Evolutionary conservation across 2,888 invertebrate genomes (phyloP).

Genomic region (Microdon myrmicae): DNA sequence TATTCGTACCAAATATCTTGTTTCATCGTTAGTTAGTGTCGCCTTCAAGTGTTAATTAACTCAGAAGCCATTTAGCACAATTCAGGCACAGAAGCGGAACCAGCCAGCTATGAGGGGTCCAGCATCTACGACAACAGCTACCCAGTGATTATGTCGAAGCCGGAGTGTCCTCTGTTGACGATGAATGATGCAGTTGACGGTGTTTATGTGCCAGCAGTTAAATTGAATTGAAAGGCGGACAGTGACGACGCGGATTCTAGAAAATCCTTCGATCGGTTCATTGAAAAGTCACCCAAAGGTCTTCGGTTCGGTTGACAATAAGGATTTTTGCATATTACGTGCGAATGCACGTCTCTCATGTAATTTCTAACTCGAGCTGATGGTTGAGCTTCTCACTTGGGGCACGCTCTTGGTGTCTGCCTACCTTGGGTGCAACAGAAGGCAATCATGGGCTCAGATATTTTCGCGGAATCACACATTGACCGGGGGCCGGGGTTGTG

Average conservation of each 20-base stretch:
- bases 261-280: conserved; percentile 51
- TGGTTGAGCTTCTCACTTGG: too few species aligned
- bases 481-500: not conserved
- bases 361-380: conserved; percentile 45
- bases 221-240: conserved; percentile 44
- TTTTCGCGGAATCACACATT: conserved; percentile 44
- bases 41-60: conserved; percentile 49
- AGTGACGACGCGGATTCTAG: conserved; percentile 31
- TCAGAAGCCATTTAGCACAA: conserved; percentile 16
- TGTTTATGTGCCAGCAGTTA: conserved; percentile 46
- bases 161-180: too few species aligned
- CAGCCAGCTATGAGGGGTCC: too few species aligned
- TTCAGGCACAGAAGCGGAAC: not conserved
- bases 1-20: conserved; percentile 41
- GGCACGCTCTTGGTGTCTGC: not conserved
- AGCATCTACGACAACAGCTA: conserved; percentile 1
- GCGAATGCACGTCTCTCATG: conserved; percentile 33
- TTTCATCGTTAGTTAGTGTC: conserved; percentile 46
- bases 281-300: conserved; percentile 26
- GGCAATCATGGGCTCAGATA: conserved; percentile 48
- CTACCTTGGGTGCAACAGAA: not conserved
- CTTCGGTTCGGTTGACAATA: conserved; percentile 26
- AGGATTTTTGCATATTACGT: conserved; percentile 51
- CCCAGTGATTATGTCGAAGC: conserved; percentile 36
- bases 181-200: conserved; percentile 38